Evolutionary conservation across 2,888 invertebrate genomes (phyloP).

Genomic region (Anthrax anthrax): DNA sequence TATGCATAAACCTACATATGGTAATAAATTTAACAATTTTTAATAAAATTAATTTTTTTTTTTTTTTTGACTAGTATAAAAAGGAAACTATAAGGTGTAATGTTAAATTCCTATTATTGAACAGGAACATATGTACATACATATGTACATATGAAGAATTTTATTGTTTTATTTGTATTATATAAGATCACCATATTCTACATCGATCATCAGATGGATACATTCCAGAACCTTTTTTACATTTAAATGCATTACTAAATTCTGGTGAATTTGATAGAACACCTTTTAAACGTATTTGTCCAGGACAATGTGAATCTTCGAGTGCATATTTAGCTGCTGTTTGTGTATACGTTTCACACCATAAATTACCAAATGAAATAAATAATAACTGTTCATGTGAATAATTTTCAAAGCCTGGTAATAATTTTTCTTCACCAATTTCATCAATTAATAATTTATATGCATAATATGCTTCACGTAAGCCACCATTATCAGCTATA

Average conservation of each 20-base stretch:
- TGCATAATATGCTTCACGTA: constrained; percentile 57
- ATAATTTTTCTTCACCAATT: constrained; percentile 42
- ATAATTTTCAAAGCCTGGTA: constrained; percentile 61
- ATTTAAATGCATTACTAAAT: constrained; percentile 51
- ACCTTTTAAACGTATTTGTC: constrained; percentile 50
- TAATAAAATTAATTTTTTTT: no score
- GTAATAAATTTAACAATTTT: no score
- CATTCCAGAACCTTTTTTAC: constrained; percentile 39
- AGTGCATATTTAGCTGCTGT: constrained; percentile 48
- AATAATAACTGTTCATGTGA: constrained; percentile 65
- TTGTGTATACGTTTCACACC: constrained; percentile 65
- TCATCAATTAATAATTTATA: constrained; percentile 44
- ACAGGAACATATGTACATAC: no score
- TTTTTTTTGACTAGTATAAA: no score
- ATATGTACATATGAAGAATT: no score
- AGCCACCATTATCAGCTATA: constrained; percentile 71
- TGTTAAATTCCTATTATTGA: no score
- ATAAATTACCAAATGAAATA: constrained; percentile 67
- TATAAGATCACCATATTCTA: constrained; percentile 36
- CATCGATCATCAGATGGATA: constrained; percentile 39
- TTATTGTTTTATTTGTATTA: neutral
- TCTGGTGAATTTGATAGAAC: constrained; percentile 57
- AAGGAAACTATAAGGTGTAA: no score
- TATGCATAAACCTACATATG: no score
- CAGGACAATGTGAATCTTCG: constrained; percentile 61